These are phyloP conservation scores for Ceyx margarethae DNA, from an alignment of 2,113 vertebrate species.

Conservation along the genomic window DNA sequence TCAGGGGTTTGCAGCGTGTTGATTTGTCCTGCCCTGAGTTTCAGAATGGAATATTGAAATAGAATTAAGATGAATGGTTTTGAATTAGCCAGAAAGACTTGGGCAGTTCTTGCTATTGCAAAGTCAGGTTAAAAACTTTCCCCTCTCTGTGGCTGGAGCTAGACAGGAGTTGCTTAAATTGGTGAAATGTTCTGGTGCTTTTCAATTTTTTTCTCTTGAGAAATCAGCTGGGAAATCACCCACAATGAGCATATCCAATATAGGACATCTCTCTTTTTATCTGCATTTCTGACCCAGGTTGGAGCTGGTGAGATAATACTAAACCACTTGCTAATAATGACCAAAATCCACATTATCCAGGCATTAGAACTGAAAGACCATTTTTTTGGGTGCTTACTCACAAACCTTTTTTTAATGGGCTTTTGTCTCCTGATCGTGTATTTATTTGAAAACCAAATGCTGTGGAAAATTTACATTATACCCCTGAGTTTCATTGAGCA, in stretches of 20 bases:
- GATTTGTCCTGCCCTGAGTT: neutral
- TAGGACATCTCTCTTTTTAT: neutral
- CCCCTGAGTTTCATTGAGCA: slow-evolving; percentile 23
- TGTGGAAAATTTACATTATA: neutral
- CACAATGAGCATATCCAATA: rapidly evolving
- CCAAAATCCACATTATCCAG: neutral
- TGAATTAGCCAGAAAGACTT: neutral
- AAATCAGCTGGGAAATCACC: neutral
- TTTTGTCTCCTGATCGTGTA: neutral
- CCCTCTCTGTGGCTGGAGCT: neutral
- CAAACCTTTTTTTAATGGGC: neutral
- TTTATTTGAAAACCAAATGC: neutral
- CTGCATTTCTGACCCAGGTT: neutral
- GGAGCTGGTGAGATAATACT: neutral
- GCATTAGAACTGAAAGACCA: rapidly evolving
- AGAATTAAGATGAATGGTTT: neutral
- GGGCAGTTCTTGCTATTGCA: neutral
- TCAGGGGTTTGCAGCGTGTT: neutral
- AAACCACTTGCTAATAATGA: rapidly evolving
- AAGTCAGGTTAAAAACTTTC: neutral
- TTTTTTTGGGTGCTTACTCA: neutral
- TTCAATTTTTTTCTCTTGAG: neutral
- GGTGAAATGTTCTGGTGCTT: neutral
- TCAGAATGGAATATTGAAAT: neutral
- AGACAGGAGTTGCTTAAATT: neutral